Conservation (phyloP, 2,113 vertebrate species). For the Xyrauchen texanus region DNA sequence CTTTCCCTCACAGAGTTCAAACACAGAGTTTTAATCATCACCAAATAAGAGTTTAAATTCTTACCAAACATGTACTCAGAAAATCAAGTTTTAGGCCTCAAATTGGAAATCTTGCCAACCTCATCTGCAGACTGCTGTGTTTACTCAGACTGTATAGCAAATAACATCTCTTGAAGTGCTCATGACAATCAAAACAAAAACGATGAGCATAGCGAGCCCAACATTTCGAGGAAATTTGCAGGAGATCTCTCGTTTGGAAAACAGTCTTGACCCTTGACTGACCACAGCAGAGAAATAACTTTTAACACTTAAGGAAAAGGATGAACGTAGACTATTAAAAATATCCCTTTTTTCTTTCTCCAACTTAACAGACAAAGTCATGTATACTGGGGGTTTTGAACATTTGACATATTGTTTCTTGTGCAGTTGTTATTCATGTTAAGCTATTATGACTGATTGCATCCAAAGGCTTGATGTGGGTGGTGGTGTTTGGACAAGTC, state of each 20-base stretch:
- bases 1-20: neutral
- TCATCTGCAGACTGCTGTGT: conserved; percentile 48
- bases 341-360: neutral
- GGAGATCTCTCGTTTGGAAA: conserved; percentile 12
- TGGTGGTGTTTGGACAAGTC: neutral
- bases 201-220: conserved; percentile 34
- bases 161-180: conserved; percentile 43
- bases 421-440: neutral
- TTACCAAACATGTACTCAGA: neutral
- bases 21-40: neutral
- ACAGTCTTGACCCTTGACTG: neutral
- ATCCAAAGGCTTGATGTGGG: too few relatives aligned
- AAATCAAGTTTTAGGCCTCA: conserved; percentile 19
- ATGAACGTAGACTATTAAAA: neutral
- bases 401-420: too few relatives aligned
- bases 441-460: too few relatives aligned
- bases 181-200: conserved; percentile 43
- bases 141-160: conserved; percentile 59
- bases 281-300: neutral
- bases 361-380: neutral
- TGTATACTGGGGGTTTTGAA: neutral
- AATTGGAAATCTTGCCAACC: conserved; percentile 30
- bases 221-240: conserved; percentile 46
- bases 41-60: neutral
- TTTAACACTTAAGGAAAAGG: neutral